Base-by-base conservation (phyloP, 2,113 vertebrate species). In the Salvator merianae region DNA sequence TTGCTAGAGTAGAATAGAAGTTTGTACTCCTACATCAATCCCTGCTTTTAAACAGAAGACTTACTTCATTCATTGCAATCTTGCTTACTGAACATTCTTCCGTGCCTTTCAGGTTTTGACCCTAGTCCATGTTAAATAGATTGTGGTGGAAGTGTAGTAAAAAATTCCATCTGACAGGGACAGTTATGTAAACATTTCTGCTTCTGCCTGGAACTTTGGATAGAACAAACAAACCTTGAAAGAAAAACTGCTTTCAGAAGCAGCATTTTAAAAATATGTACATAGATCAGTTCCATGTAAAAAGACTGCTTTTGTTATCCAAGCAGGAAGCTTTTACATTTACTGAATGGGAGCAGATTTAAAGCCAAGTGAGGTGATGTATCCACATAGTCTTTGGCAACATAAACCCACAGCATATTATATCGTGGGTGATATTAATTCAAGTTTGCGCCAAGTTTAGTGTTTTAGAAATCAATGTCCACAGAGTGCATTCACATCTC, bases 51-150 rank as follows among this genome's bases (percentile, higher is more conserved):
- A 53, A 24, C 18, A 78, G 87, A 86, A 47, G 91, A 89, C 84
- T 91, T 84, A 13, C 66, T 77, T 79, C 89, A 86, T 87, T 92
- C 91, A 77, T 80, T 26, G 40, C 38, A 38, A 77, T 76, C 81
- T n/a, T 80, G 87, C 88, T 91, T 8, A 40, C 38, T 89, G 92
- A 89, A 88, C 84, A 85, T 85, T 69, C 92, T 84, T 92, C 87
- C 87, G 84, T 90, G 93, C 81, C 90, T 91, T 86, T 92, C 91
- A 92, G 94, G 92, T 94, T 95, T 90, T 94, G 94, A 92, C 91
- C 93, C 88, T 53, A 0, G 83, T 88, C 91, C 89, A 62, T 90
- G 91, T 92, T 90, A 89, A 86, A 77, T 5, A 81, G 82, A 68
- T 92, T 84, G 83, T 0, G 4, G 92, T 86, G 83, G 7, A 9